Percentiles rank a stretch among this genome's conserved stretches.
Conservation (phyloP, 2,888 invertebrate species). For the Gasteruption jaculator region DNA sequence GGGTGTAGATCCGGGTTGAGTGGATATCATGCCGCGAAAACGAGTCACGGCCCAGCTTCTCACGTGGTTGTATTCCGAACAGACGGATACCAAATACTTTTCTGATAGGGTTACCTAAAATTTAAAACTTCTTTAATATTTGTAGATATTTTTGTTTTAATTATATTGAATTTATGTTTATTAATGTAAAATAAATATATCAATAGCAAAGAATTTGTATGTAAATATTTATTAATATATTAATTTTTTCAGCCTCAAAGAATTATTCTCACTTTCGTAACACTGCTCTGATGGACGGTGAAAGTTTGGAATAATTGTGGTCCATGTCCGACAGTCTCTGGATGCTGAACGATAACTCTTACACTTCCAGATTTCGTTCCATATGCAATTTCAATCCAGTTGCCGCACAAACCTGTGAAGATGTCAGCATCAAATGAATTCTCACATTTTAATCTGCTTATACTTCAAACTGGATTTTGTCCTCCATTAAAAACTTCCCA, state of each 20-base stretch:
- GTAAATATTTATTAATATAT: too few relatives aligned
- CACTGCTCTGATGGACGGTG: conserved; percentile 93
- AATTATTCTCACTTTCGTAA: conserved; percentile 70
- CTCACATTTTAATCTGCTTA: too few relatives aligned
- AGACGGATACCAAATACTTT: conserved; percentile 92
- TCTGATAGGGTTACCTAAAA: conserved; percentile 85
- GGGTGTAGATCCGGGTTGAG: conserved; percentile 96
- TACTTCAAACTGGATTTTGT: too few relatives aligned
- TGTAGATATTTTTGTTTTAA: neutral
- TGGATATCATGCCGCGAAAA: conserved; percentile 97
- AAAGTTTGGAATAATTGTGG: conserved; percentile 98
- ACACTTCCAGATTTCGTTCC: conserved; percentile 95
- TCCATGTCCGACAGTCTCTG: conserved; percentile 97
- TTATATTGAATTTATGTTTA: neutral
- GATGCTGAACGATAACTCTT: conserved; percentile 96
- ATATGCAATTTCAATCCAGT: conserved; percentile 99
- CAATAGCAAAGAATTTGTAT: too few relatives aligned
- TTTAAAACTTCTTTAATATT: neutral
- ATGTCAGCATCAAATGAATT: too few relatives aligned
- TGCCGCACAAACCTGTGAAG: conserved; percentile 89
- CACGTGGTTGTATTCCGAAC: conserved; percentile 97
- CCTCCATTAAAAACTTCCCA: too few relatives aligned
- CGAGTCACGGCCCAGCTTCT: conserved; percentile 95
- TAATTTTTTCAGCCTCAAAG: too few relatives aligned
- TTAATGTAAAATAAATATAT: too few relatives aligned